Evolutionary conservation across 1,140 invertebrate species (phyloP).

Genomic region (Caenorhabditis brenneri): DNA sequence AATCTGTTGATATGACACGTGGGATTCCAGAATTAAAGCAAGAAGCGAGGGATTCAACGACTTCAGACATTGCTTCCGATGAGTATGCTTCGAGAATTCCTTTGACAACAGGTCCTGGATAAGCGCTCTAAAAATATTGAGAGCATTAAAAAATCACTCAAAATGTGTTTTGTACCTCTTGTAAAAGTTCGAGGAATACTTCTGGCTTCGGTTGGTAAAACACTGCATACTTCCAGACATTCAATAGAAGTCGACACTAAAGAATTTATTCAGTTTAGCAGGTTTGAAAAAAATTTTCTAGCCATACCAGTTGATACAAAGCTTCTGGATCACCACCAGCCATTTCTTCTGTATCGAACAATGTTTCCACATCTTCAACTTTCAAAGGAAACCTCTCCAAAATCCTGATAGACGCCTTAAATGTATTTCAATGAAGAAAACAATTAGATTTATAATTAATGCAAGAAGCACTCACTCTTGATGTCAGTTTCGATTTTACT

Average conservation of each 20-base stretch:
- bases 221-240: slow-evolving; percentile 1
- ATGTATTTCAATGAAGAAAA: not conserved
- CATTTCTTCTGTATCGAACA: not conserved
- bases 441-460: not conserved
- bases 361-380: not conserved
- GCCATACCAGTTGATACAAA: slow-evolving; percentile 3
- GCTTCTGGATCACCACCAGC: slow-evolving; percentile 7
- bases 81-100: not conserved
- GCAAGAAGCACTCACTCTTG: not conserved
- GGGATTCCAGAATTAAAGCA: not conserved
- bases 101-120: not conserved
- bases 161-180: not conserved
- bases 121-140: not conserved
- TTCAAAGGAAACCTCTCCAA: not conserved
- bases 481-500: not conserved
- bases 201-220: slow-evolving; percentile 11
- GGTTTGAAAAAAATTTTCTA: too few relatives aligned
- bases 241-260: not conserved
- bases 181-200: not conserved
- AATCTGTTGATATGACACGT: slow-evolving; percentile 8
- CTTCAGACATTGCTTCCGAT: not conserved
- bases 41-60: not conserved
- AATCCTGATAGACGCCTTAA: not conserved
- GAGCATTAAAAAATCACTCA: not conserved
- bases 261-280: not conserved